These are phyloP conservation scores for Ctenopoma multispine DNA, from an alignment of 2,797 vertebrate genomes.

Conservation along the genomic window DNA sequence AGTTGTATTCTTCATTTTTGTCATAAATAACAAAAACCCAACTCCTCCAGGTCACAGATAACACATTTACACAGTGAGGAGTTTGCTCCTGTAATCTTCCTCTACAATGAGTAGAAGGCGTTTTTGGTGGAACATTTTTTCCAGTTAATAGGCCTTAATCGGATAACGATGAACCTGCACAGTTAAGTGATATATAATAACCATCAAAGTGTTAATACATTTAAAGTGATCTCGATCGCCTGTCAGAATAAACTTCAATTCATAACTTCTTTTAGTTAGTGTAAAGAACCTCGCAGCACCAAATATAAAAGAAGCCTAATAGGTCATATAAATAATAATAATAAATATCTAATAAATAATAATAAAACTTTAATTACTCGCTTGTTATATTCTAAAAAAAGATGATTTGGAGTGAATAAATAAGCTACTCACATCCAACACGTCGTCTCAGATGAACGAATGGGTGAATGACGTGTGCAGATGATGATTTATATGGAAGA, in stretches of 20 bases:
- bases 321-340: too few relatives aligned
- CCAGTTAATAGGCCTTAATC: neutral
- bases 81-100: neutral
- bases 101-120: too few relatives aligned
- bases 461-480: too few relatives aligned
- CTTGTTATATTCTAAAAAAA: neutral
- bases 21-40: neutral
- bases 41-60: neutral
- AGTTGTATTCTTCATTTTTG: constrained; percentile 56
- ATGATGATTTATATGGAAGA: too few relatives aligned
- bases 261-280: neutral
- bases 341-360: too few relatives aligned
- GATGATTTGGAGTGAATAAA: too few relatives aligned
- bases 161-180: neutral
- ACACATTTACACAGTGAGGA: neutral
- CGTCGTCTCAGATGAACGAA: neutral
- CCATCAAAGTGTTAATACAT: neutral
- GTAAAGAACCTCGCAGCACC: neutral
- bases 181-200: neutral
- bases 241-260: neutral
- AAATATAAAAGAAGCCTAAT: too few relatives aligned
- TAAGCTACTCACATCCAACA: too few relatives aligned
- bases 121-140: neutral
- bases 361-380: too few relatives aligned
- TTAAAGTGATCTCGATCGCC: neutral